Evolutionary conservation across 2,888 invertebrate species (phyloP), one percentile per base, ranked within the genome.

Genomic region (Campopleginae sp.): DNA sequence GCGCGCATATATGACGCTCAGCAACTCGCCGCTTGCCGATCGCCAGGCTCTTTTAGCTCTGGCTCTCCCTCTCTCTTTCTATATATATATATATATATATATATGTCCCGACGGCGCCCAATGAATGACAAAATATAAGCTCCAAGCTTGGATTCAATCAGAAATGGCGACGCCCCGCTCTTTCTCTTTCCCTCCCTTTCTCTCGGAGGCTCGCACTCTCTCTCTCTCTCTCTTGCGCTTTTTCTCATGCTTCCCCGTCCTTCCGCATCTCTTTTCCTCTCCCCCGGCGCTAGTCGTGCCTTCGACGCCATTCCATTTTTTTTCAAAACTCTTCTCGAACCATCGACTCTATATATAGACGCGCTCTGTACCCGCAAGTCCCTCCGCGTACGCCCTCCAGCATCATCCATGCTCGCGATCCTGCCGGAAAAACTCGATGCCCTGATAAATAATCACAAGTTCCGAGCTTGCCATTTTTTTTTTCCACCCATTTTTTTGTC

Each of bases 101-200:
- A 80, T 82, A 86, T 84, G 80, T 89, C 89, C 90, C 90, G 89
- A 91, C 90, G 91, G 91, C 91, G 90, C 91, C 92, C 85, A 92
- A 91, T 91, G 91, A 91, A 91, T 91, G 92, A 92, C 92, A 91
- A 92, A 92, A 92, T 91, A 91, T 91, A 92, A 92, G 92, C 92
- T 91, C 88, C 89, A 90, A 92, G 92, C 92, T 92, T 91, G 91
- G 92, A 93, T 93, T 93, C 91, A 93, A 92, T 93, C 92, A 92
- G 92, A 92, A 93, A 92, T 92, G 92, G 92, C 91, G 91, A 92
- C 91, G 91, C 91, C 91, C 85, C 82, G 86, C 82, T 87, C 88
- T 89, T 86, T 58, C 88, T 89, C 87, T 87, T 88, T 88, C 89
- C 88, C 89, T 58, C 66, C 66, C 54, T 19, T 58, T 33, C 27